phyloP scores from a whole-genome alignment of 2,113 vertebrate species.

The Hydrolagus affinis region DNA sequence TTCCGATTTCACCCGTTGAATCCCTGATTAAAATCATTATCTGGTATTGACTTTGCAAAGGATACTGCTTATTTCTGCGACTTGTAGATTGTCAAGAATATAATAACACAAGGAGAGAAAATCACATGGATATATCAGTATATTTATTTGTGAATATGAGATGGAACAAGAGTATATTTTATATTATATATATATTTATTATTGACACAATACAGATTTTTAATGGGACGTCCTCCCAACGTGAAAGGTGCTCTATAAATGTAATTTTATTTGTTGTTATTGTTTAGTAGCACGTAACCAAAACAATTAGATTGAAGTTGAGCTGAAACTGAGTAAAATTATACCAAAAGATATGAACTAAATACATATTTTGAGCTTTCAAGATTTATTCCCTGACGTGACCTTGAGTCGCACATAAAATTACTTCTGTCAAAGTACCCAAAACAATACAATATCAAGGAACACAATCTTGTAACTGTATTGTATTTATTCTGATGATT shows the following conservation, averaged over 20 bases:
- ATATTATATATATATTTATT: no score
- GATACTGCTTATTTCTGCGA: not conserved
- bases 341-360: not conserved
- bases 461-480: not conserved
- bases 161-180: no score
- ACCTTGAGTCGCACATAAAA: not conserved
- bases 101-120: not conserved
- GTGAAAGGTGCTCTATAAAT: no score
- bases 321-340: not conserved
- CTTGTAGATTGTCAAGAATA: conserved; percentile 1
- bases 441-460: not conserved
- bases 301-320: not conserved
- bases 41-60: not conserved
- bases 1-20: conserved; percentile 1
- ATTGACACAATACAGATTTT: no score
- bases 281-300: no score
- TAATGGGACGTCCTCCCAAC: no score
- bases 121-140: no score
- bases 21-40: not conserved
- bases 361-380: not conserved
- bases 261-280: no score
- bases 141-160: no score
- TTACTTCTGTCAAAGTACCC: not conserved
- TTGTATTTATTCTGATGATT: not conserved
- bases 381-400: conserved; percentile 5